phyloP scores from a whole-genome alignment of 2,113 vertebrate species.

The Triplophysa siluroides region DNA sequence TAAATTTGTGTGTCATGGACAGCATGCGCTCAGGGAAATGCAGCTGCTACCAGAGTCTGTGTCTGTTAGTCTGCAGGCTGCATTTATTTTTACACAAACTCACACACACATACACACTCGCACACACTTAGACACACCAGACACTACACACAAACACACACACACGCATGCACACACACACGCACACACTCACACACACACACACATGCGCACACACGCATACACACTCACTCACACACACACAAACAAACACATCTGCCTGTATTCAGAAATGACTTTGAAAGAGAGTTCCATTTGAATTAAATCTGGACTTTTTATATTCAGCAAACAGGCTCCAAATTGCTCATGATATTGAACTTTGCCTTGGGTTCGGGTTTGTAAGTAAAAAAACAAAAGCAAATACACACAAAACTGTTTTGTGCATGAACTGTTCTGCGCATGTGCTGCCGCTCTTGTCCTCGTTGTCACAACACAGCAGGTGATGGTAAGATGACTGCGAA shows the following conservation, averaged over 20 bases:
- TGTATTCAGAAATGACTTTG: background rate
- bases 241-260: background rate
- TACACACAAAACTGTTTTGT: too few species aligned
- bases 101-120: constrained; percentile 20
- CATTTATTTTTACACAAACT: constrained; percentile 37
- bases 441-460: too few species aligned
- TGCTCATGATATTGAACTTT: too few species aligned
- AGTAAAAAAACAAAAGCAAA: too few species aligned
- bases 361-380: too few species aligned
- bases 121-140: too few species aligned
- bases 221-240: background rate
- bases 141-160: background rate
- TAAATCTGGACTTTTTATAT: too few species aligned
- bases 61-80: constrained; percentile 25
- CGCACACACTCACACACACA: background rate
- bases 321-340: too few species aligned
- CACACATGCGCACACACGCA: constrained; percentile 18
- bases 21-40: constrained; percentile 34
- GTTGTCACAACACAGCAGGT: too few species aligned
- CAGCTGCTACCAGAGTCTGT: constrained; percentile 41
- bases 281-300: too few species aligned
- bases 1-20: constrained; percentile 13
- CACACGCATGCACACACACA: constrained; percentile 21
- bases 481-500: too few species aligned
- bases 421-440: too few species aligned